Conservation (phyloP, 2,113 vertebrate genomes). For the Deroptyus accipitrinus region DNA sequence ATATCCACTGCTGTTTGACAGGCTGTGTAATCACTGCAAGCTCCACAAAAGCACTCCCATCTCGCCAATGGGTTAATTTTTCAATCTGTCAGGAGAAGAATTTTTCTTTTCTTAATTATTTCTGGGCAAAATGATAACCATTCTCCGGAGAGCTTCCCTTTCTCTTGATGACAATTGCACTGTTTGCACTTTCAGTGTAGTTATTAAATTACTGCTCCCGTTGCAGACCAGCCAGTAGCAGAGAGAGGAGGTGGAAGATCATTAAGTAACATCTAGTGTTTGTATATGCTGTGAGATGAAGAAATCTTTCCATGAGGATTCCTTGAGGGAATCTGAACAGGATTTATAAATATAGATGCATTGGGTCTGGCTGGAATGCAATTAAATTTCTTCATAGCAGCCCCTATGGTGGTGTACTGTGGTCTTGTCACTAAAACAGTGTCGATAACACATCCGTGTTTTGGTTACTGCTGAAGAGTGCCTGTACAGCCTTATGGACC, state of each 20-base stretch:
- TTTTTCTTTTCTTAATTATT: neutral
- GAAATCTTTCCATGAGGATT: neutral
- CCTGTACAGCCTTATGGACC: neutral
- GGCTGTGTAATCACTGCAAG: neutral
- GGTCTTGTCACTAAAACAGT: neutral
- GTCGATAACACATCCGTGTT: neutral
- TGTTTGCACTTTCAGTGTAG: neutral
- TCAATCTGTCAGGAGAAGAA: neutral
- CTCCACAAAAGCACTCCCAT: neutral
- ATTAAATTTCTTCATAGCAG: neutral
- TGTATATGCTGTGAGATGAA: neutral
- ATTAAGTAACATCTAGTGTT: neutral
- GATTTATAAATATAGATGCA: neutral
- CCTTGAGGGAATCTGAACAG: neutral
- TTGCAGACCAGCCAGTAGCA: neutral
- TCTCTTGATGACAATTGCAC: neutral
- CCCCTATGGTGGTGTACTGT: neutral
- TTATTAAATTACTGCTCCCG: neutral
- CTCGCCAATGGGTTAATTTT: neutral
- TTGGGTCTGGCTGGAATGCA: neutral
- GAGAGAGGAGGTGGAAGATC: neutral
- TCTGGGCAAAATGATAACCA: neutral
- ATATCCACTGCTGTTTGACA: conserved; percentile 6
- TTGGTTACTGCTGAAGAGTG: neutral
- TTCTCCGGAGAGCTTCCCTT: neutral